Conservation (phyloP, 1,140 invertebrate species). For the Lanistes nyassanus region DNA sequence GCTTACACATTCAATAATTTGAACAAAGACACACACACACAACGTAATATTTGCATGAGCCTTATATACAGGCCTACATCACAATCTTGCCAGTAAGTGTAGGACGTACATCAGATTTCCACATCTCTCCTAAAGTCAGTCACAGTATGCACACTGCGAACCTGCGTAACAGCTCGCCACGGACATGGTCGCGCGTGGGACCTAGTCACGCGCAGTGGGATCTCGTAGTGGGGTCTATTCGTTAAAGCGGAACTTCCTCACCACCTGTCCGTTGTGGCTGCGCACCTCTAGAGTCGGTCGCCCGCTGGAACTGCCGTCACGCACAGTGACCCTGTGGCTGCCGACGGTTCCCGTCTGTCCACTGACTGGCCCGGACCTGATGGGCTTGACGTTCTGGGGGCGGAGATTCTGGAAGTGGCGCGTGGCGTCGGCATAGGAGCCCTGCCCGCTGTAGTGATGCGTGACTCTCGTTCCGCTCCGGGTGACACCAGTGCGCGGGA, state of each 20-base stretch:
- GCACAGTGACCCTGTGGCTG: conserved; percentile 26
- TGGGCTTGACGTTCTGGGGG: background rate
- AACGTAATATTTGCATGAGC: too few relatives aligned
- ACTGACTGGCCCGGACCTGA: conserved; percentile 8
- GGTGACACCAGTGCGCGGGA: background rate
- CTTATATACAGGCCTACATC: too few relatives aligned
- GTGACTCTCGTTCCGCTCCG: conserved; percentile 27
- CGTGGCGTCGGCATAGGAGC: conserved; percentile 26
- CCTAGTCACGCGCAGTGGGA: too few relatives aligned
- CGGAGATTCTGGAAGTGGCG: conserved; percentile 28
- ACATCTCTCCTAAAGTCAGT: too few relatives aligned
- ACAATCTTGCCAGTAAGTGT: too few relatives aligned
- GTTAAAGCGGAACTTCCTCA: conserved; percentile 32
- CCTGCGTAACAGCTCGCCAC: too few relatives aligned
- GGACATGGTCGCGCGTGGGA: too few relatives aligned
- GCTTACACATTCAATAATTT: background rate
- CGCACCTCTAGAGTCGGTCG: conserved; percentile 32
- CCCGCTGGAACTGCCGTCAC: conserved; percentile 24
- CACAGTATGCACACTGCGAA: too few relatives aligned
- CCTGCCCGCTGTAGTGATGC: conserved; percentile 19
- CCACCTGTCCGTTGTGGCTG: conserved; percentile 16
- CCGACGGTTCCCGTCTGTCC: conserved; percentile 23
- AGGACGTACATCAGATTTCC: too few relatives aligned
- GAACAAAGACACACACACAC: background rate
- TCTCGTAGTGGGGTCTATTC: background rate